Base-by-base conservation (phyloP, 2,113 vertebrate genomes). In the Balaenoptera acutorostrata region DNA sequence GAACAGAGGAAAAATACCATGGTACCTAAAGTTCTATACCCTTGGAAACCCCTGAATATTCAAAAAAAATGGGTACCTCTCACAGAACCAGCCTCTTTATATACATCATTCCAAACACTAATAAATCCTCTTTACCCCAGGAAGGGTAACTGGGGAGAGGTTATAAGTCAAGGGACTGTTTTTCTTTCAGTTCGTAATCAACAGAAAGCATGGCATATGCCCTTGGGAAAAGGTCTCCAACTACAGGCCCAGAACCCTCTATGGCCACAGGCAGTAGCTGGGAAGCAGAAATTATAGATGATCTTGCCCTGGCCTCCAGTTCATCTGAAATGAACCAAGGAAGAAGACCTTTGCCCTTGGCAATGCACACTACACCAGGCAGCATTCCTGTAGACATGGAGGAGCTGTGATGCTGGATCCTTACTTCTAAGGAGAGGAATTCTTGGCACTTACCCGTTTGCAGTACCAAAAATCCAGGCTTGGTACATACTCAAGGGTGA, bases 401-500 rank as follows among this genome's bases (percentile, higher is more conserved):
- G 68, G 21, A 88, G 52, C 44, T 39, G 13, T 31, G 63, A 69
- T 5, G 20, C 33, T n/a, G 17, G 59, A 82, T 41, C 41, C 29
- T 84, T 44, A 96, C 4, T 88, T 63, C 49, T 59, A 93, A 25
- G 71, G 27, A 92, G 94, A 95, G 55, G 83, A 91, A 90, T 88
- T 90, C 57, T 78, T 44, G 9, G 95, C 97, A 99, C 99, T 98
- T 98, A 99, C 99, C 85, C 98, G 98, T 97, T 98, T 99, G 97
- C 99, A 99, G 95, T 98, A 98, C 99, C 99, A 99, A 33, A 98
- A 98, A 95, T 99, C 98, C 52, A 97, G 98, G 95, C 98, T 98
- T 0, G 98, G 99, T 96, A 99, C 98, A 98, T 99, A 99, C 98
- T 99, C 99, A 97, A 99, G 98, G 82, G 99, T 99, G 71, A 99